A percentile compares a stretch with the other conserved stretches of the same genome.
Conservation (phyloP, 2,888 invertebrate genomes). For the Microctonus aethiopoides region DNA sequence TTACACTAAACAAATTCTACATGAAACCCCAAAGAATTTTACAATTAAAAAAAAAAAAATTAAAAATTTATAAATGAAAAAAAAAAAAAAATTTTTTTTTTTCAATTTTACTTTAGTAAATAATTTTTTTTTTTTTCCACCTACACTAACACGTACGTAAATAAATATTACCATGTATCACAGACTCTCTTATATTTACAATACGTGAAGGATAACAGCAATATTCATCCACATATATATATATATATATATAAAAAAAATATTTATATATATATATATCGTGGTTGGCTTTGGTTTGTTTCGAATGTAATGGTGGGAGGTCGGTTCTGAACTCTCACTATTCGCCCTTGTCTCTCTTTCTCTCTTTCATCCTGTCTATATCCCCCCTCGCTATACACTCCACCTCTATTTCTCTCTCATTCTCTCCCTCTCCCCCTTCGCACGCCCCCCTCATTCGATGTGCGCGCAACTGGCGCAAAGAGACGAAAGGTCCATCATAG, state of each 20-base stretch:
- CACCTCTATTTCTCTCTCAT: conserved; percentile 32
- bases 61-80: too few relatives aligned
- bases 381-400: background rate
- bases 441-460: conserved; percentile 47
- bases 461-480: conserved; percentile 57
- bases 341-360: background rate
- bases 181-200: background rate
- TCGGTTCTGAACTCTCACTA: background rate
- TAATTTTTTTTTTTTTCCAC: background rate
- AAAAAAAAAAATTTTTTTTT: too few relatives aligned
- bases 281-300: background rate
- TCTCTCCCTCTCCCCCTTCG: conserved; percentile 44
- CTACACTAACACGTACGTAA: background rate
- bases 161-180: background rate
- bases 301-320: background rate
- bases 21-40: too few relatives aligned
- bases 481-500: conserved; percentile 60
- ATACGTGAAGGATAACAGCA: background rate
- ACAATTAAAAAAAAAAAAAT: too few relatives aligned
- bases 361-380: background rate
- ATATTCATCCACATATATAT: background rate
- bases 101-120: too few relatives aligned
- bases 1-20: too few relatives aligned
- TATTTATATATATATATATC: background rate
- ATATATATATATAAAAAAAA: background rate